Percentiles rank a stretch among this genome's conserved stretches.
phyloP scores from a whole-genome alignment of 2,113 vertebrate genomes.

The Platysternon megacephalum region DNA sequence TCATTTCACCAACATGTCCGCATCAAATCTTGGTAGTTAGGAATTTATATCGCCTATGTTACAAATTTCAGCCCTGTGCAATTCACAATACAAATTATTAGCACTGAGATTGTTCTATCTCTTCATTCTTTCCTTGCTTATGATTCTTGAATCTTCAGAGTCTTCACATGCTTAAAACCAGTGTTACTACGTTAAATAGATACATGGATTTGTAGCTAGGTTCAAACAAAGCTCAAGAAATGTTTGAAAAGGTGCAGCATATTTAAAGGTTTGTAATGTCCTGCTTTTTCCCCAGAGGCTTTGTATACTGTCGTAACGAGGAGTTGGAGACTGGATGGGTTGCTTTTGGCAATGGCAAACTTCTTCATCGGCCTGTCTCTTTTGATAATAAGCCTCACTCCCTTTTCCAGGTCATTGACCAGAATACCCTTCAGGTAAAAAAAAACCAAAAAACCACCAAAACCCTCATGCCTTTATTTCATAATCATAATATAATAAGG shows the following conservation, averaged over 20 bases:
- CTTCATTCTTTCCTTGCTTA: not conserved
- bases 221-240: not conserved
- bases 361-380: constrained; percentile 93
- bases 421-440: constrained; percentile 95
- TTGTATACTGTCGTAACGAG: constrained; percentile 97
- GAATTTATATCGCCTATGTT: not conserved
- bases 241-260: not conserved
- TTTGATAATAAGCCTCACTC: constrained; percentile 97
- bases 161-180: not conserved
- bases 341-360: constrained; percentile 86
- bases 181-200: not conserved
- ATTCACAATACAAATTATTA: not conserved
- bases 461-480: not conserved
- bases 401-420: constrained; percentile 96
- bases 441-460: not conserved
- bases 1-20: not conserved
- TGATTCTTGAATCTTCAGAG: not conserved
- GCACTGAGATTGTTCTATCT: not conserved
- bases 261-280: not conserved
- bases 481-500: not conserved
- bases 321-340: constrained; percentile 96
- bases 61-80: not conserved
- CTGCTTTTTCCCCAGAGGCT: constrained; percentile 84
- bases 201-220: not conserved
- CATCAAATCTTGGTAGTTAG: not conserved